Evolutionary conservation across 2,888 invertebrate species (phyloP).

Genomic region (Mellilla xanthometata): DNA sequence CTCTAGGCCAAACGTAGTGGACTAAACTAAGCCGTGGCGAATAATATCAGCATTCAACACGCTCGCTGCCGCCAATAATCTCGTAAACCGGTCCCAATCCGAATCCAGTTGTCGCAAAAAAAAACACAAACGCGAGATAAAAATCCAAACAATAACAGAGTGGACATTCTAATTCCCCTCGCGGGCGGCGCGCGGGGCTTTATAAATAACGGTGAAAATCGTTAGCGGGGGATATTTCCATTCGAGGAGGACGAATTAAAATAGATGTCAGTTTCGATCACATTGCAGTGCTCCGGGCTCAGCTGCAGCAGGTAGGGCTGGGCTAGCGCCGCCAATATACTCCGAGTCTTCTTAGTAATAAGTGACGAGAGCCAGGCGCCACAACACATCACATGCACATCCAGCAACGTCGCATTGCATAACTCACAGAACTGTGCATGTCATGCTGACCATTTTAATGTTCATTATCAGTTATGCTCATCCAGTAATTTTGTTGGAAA

Average conservation of each 20-base stretch:
- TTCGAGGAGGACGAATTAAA: constrained; percentile 50
- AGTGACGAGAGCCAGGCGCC: too few relatives aligned
- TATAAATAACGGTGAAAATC: constrained; percentile 66
- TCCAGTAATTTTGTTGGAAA: too few relatives aligned
- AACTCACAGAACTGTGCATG: too few relatives aligned
- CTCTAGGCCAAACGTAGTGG: too few relatives aligned
- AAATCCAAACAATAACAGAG: constrained; percentile 24
- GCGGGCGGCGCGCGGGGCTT: constrained; percentile 30
- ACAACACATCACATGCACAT: too few relatives aligned
- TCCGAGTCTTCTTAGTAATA: too few relatives aligned
- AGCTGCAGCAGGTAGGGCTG: not conserved
- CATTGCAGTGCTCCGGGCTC: constrained; percentile 21
- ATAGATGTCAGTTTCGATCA: constrained; percentile 41
- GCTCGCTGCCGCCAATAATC: constrained; percentile 10
- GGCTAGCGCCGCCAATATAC: too few relatives aligned
- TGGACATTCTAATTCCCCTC: constrained; percentile 20
- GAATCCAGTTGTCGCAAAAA: constrained; percentile 15
- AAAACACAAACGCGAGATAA: constrained; percentile 21
- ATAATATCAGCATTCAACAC: constrained; percentile 27
- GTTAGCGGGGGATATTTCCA: constrained; percentile 58
- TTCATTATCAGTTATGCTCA: too few relatives aligned
- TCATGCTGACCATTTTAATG: too few relatives aligned
- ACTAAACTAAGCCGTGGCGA: constrained; percentile 3
- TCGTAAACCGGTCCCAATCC: constrained; percentile 17
- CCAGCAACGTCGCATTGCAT: too few relatives aligned